Base-by-base conservation (phyloP, 2,888 invertebrate genomes). In the Machimus rusticus region DNA sequence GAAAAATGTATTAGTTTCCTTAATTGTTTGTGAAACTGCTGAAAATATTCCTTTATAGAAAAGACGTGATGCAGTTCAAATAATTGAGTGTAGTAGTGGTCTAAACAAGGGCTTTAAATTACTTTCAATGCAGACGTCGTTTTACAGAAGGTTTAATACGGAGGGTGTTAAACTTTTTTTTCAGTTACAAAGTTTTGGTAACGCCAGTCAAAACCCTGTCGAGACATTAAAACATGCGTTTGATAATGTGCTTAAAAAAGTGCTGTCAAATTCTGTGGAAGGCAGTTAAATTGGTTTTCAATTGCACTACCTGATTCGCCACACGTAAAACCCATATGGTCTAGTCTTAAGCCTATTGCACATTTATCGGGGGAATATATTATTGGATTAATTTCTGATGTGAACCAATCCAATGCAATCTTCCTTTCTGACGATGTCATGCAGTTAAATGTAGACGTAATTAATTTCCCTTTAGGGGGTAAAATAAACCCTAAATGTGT, bases 201-300 rank as follows among this genome's bases (percentile, higher is more conserved):
- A 14, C 31, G 16, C 12, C 34, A 34, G 31, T 76, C 31, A 66
- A 28, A 66, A 28, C 28, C 66, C 66, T 66, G 8, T 66, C 31
- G 23, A 74, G 1, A 19, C 14, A 12, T 37, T 76, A 76, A 76
- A 76, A 76, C 76, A 76, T 9, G 16, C 37, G 34, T 37, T 76
- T 76, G 76, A 76, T 37, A 37, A 76, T 31, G 31, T 76, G 34
- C n/a, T 76, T 76, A 76, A 76, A 31, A 37, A 23, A n/a, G n/a
- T 74, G 74, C 2, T 74, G 12, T 28, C 23, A 74, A 74, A 74
- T 74, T 74, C 74, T 76, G 31, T 87, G 31, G 46, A 86, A 46
- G 86, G 86, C 5, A 86, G 86, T 8, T 51, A 77, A 76, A 86
- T 86, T n/a, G 39, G 86, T 51, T 86, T 31, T 86, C 86, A 5